phyloP scores from a whole-genome alignment of 1,140 invertebrate genomes.

The Diuraphis noxia region DNA sequence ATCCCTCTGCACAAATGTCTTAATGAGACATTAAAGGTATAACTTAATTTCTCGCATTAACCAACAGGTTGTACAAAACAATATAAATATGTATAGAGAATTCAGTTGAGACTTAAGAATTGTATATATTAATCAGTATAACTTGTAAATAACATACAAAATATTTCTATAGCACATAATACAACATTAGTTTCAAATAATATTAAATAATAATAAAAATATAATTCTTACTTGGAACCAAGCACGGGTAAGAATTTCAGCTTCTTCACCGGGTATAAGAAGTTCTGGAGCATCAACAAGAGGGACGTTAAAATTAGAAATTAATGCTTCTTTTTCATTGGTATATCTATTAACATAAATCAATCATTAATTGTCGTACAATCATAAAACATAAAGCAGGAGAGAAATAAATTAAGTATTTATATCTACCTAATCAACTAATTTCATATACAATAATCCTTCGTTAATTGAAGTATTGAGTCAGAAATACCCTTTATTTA shows the following conservation, averaged over 20 bases:
- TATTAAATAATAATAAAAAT: constrained; percentile 56
- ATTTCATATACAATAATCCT: neutral
- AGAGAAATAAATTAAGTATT: neutral
- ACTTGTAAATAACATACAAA: too few species aligned
- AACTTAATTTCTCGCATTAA: too few species aligned
- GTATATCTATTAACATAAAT: constrained; percentile 63
- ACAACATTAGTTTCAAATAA: neutral
- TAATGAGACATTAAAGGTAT: too few species aligned
- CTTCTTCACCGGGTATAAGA: constrained; percentile 64
- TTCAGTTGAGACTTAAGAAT: too few species aligned
- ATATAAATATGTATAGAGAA: too few species aligned
- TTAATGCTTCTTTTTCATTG: constrained; percentile 65
- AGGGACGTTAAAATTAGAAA: constrained; percentile 64
- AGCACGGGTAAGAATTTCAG: constrained; percentile 60
- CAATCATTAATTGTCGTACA: constrained; percentile 17
- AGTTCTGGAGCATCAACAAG: constrained; percentile 69
- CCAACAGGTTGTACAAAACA: too few species aligned
- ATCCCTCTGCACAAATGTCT: rapidly evolving
- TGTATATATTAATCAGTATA: too few species aligned
- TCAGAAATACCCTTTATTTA: too few species aligned
- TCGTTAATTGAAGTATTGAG: too few species aligned
- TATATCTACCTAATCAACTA: neutral
- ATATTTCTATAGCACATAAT: neutral
- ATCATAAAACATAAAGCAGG: neutral
- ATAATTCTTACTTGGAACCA: constrained; percentile 61